phyloP scores from a whole-genome alignment of 2,113 vertebrate genomes.

The Aegithalos caudatus region DNA sequence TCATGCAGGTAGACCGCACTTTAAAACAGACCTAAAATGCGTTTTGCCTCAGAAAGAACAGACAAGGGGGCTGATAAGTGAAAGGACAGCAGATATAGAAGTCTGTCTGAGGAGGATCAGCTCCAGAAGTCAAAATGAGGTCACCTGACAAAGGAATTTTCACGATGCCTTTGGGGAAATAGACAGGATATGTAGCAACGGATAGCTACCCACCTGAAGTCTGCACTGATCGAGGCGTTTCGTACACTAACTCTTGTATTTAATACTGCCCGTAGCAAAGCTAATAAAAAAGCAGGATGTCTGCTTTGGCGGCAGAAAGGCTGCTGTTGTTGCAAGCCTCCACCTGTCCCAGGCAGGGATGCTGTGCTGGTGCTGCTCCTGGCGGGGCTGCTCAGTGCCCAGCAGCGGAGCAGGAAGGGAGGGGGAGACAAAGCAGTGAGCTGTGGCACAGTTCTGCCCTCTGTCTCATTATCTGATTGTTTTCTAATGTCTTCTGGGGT shows the following conservation, averaged over 20 bases:
- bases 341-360: neutral
- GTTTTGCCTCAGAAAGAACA: accelerated
- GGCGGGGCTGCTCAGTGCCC: accelerated
- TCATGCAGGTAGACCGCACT: accelerated
- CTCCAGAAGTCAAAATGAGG: neutral
- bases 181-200: accelerated
- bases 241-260: accelerated
- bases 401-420: neutral
- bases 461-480: neutral
- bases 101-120: neutral
- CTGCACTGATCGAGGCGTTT: neutral
- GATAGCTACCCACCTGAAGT: neutral
- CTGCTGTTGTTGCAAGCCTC: neutral
- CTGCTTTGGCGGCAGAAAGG: neutral
- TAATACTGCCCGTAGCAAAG: neutral
- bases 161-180: neutral
- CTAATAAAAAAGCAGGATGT: neutral
- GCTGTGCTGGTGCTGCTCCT: neutral
- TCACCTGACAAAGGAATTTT: neutral
- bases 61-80: neutral
- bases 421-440: neutral
- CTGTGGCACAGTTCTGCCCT: neutral
- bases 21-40: neutral
- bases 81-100: neutral
- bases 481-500: neutral